phyloP scores from a whole-genome alignment of 1,140 invertebrate species.

The Trypoxylus dichotomus region DNA sequence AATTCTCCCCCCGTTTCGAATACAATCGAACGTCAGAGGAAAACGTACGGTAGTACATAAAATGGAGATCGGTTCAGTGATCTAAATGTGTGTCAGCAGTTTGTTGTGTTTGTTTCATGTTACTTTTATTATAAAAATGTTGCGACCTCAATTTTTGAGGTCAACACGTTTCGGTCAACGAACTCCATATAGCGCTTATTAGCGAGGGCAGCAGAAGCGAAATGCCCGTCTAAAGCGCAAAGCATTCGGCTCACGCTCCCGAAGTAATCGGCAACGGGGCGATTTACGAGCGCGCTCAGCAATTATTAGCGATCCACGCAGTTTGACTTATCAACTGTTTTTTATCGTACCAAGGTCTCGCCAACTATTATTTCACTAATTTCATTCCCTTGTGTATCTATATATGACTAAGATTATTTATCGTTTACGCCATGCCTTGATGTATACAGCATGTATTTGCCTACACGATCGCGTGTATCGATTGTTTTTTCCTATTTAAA shows the following conservation, averaged over 20 bases:
- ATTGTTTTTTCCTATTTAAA: not conserved
- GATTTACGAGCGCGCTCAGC: too few relatives aligned
- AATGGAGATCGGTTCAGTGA: slow-evolving; percentile 28
- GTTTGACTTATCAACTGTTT: not conserved
- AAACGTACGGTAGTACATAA: not conserved
- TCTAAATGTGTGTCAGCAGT: slow-evolving; percentile 36
- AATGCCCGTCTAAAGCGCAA: not conserved
- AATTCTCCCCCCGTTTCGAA: not conserved
- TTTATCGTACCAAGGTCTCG: not conserved
- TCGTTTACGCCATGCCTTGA: not conserved
- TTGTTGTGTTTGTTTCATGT: slow-evolving; percentile 7
- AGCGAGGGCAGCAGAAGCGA: not conserved
- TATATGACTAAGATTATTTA: not conserved
- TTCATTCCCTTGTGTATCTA: not conserved
- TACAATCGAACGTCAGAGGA: not conserved
- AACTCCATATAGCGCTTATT: not conserved
- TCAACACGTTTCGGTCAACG: slow-evolving; percentile 27
- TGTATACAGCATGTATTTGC: too few relatives aligned
- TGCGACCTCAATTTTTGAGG: slow-evolving; percentile 39
- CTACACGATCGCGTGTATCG: too few relatives aligned
- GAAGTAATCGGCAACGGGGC: too few relatives aligned
- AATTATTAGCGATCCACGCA: too few relatives aligned
- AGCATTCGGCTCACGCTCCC: not conserved
- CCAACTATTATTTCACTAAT: not conserved
- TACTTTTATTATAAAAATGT: slow-evolving; percentile 29